Evolutionary conservation across 1,140 invertebrate species (phyloP).

Genomic region (Radopholus similis): DNA sequence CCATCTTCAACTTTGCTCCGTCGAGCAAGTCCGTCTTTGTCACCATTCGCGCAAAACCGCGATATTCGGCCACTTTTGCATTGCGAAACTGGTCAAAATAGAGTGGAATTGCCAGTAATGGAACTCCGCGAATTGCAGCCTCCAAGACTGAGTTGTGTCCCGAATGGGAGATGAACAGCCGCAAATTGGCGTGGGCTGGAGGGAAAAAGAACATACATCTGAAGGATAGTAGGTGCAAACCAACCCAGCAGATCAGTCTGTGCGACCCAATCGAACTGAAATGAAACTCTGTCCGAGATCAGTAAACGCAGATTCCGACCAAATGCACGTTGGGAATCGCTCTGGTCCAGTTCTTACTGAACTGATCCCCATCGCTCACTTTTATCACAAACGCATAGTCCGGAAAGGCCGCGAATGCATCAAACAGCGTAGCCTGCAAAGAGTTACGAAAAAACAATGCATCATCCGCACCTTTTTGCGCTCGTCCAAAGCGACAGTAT

Average conservation of each 20-base stretch:
- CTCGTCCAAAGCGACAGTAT: constrained; percentile 19
- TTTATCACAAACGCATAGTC: constrained; percentile 44
- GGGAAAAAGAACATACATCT: constrained; percentile 9
- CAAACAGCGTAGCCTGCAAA: constrained; percentile 20
- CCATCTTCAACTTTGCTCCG: constrained; percentile 15
- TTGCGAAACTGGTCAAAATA: constrained; percentile 46
- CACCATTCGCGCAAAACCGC: constrained; percentile 26
- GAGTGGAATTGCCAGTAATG: constrained; percentile 44
- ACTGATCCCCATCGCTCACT: constrained; percentile 23
- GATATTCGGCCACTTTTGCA: constrained; percentile 41
- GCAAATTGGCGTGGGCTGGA: constrained; percentile 29
- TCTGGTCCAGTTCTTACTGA: constrained; percentile 22
- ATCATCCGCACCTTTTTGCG: too few species aligned
- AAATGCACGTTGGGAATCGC: constrained; percentile 28
- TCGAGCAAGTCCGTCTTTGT: constrained; percentile 16
- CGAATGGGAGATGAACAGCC: constrained; percentile 46
- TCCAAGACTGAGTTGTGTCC: constrained; percentile 45
- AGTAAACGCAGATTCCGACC: not conserved
- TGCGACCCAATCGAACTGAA: constrained; percentile 27
- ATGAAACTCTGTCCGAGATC: not conserved
- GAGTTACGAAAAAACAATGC: too few species aligned
- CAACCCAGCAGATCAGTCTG: constrained; percentile 33
- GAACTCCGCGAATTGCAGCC: constrained; percentile 33
- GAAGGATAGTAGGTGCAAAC: too few species aligned
- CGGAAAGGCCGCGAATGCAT: constrained; percentile 33